Evolutionary conservation across 2,888 invertebrate genomes (phyloP).

Genomic region (Acrocera orbiculus): DNA sequence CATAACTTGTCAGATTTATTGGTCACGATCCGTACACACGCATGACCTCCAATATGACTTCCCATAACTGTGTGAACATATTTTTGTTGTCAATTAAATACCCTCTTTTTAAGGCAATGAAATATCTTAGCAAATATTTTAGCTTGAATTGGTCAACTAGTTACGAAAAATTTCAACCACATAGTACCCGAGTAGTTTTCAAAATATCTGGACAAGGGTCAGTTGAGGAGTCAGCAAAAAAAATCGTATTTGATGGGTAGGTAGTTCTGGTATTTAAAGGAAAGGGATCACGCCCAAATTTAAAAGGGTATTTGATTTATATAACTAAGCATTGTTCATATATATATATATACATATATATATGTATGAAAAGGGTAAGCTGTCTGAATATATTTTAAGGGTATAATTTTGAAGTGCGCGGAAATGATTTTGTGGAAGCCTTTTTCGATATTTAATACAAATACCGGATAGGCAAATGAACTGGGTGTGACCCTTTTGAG

Average conservation of each 20-base stretch:
- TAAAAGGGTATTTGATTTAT: slow-evolving; percentile 11
- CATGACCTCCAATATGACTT: too few relatives aligned
- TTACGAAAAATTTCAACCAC: too few relatives aligned
- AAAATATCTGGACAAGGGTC: slow-evolving; percentile 15
- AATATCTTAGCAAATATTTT: too few relatives aligned
- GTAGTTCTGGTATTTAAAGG: too few relatives aligned
- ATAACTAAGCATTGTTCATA: slow-evolving; percentile 3
- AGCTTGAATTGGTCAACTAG: too few relatives aligned
- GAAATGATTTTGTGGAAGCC: not conserved
- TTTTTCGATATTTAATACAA: slow-evolving; percentile 2
- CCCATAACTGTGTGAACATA: too few relatives aligned
- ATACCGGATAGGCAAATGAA: slow-evolving; percentile 7
- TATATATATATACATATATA: too few relatives aligned
- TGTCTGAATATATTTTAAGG: not conserved
- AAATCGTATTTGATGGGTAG: not conserved
- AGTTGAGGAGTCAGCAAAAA: slow-evolving; percentile 10
- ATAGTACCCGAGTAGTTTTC: slow-evolving; percentile 12
- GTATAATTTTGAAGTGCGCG: slow-evolving; percentile 1
- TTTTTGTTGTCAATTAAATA: slow-evolving; percentile 7
- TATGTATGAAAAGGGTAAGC: too few relatives aligned
- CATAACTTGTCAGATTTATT: not conserved
- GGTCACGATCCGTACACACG: slow-evolving; percentile 1
- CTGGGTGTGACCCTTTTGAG: slow-evolving; percentile 10
- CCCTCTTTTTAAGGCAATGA: too few relatives aligned
- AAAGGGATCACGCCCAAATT: slow-evolving; percentile 8